Conservation (phyloP, 37 sponge, comb jelly and placozoan species). For the Theonella swinhoei region DNA sequence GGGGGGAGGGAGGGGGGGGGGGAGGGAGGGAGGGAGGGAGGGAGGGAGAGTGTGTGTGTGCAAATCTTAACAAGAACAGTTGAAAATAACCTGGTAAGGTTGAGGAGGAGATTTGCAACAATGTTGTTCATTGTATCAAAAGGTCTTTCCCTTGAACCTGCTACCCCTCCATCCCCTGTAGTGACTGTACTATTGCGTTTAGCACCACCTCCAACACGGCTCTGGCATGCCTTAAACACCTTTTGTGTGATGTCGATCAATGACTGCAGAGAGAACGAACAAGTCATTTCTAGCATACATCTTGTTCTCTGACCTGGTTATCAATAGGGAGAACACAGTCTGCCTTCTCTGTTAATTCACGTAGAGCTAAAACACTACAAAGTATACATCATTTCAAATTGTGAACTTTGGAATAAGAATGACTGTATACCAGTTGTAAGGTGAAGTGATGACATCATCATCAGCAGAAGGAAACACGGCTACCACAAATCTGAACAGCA, state of each 20-base stretch:
- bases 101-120: constrained; percentile 94
- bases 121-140: constrained; percentile 98
- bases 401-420: neutral
- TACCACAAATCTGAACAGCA: constrained; percentile 66
- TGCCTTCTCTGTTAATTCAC: constrained; percentile 87
- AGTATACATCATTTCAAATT: neutral
- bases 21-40: neutral
- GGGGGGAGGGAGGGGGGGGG: neutral
- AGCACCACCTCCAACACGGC: neutral
- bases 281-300: neutral
- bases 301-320: constrained; percentile 72
- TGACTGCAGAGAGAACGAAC: constrained; percentile 49
- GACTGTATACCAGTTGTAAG: constrained; percentile 86
- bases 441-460: constrained; percentile 99
- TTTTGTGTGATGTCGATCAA: constrained; percentile 80
- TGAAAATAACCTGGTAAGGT: constrained; percentile 84
- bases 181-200: constrained; percentile 40
- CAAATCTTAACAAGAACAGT: neutral
- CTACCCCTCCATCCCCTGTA: constrained; percentile 25
- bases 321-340: constrained; percentile 98
- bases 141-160: constrained; percentile 55
- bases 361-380: constrained; percentile 85
- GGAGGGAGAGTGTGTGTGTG: too few species aligned
- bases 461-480: constrained; percentile 95
- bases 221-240: constrained; percentile 38